Evolutionary conservation across 2,113 vertebrate species (phyloP), one percentile per base, ranked within the genome.

Genomic region (Isichthys henryi): DNA sequence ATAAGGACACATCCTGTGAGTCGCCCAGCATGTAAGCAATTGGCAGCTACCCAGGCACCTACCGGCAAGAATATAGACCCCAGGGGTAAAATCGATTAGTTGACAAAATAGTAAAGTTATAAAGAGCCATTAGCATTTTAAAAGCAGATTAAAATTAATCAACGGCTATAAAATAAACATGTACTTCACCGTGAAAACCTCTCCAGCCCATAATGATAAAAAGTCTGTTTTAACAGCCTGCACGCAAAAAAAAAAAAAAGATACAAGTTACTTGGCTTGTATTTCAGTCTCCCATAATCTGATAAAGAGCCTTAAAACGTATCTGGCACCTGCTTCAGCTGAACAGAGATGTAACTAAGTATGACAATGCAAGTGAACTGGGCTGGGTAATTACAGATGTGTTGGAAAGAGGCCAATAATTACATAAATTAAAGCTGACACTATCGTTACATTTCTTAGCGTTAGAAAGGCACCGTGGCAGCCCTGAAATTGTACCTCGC

Each of bases 101-200:
- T 86, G 46, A 50, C 83, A 86, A 86, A 86, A 86, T 50, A 49
- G 83, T 31, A 86, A 86, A 27, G 83, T 49, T 48, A 48, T 23
- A 86, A 86, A 46, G 83, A n/a, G 45, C 23, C 83, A 80, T 80
- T 80, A 80, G 35, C 35, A 43, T 80, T 80, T 43, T 39, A 80
- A 80, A 80, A 86, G 83, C 83, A 49, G 46, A 45, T 86, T 46
- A 86, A 86, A 86, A 86, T 86, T 49, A 86, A 86, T 86, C 48
- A 50, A 86, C 27, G 21, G 43, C 46, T 49, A 49, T 49, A 86
- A 86, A 86, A 86, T 86, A 86, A 86, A 86, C n/a, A 50, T 49
- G 46, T 27, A 50, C 31, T 49, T 86, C 48, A 49, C 45, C n/a
- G 23, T 27, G 45, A 86, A 86, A 50, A 86, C 83, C 74, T 86